Conservation (phyloP, 2,113 vertebrate genomes). For the rat (Rattus norvegicus) region GRCr8 NC_086031.1:13679001-13679500, state of each 20-base stretch:
- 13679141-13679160: background rate
- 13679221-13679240: background rate
- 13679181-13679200: background rate
- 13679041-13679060: background rate
- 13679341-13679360: accelerated
- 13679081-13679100: background rate
- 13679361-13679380: background rate
- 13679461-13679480: background rate
- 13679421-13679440: background rate
- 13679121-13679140: background rate
- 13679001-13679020: background rate
- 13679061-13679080: no score
- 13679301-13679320: background rate
- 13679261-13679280: background rate
- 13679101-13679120: no score
- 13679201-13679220: background rate
- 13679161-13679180: background rate
- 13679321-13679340: background rate
- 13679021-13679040: background rate
- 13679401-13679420: background rate
- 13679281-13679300: background rate
- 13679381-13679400: background rate
- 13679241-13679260: background rate
- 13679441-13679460: background rate
- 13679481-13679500: conserved; percentile 31